These are phyloP conservation scores for Hemibagrus guttatus DNA, from an alignment of 2,797 vertebrate genomes.

Conservation along the genomic window DNA sequence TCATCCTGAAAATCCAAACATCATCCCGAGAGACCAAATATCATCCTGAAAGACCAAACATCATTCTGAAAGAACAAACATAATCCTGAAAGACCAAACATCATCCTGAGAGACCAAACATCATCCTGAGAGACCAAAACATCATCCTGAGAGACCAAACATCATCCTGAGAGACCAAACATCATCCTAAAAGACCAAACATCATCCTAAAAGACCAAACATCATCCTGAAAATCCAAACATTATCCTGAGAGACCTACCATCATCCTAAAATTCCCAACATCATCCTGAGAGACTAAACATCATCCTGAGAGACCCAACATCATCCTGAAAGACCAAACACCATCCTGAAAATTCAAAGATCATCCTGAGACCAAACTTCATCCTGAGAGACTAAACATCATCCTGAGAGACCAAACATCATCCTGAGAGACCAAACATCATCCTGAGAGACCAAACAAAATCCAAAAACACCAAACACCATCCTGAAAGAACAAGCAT, in stretches of 20 bases:
- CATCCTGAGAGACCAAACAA: not conserved
- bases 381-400: not conserved
- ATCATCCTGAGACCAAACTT: not conserved
- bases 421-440: not conserved
- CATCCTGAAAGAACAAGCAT: not conserved
- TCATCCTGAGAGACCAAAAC: not conserved
- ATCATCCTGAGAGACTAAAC: not conserved
- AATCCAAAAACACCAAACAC: not conserved
- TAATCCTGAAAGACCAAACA: not conserved
- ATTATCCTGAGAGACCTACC: not conserved
- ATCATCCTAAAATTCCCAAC: not conserved
- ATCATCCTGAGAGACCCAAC: rapidly evolving
- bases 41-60: no score
- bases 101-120: not conserved
- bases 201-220: not conserved
- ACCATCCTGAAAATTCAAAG: not conserved
- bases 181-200: not conserved
- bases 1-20: no score
- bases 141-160: not conserved
- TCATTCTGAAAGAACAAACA: no score
- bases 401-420: not conserved
- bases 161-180: not conserved
- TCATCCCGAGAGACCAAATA: no score
- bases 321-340: not conserved
- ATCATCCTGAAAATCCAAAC: not conserved